Conservation (phyloP, 1,140 invertebrate species). For the Anastrepha ludens region DNA sequence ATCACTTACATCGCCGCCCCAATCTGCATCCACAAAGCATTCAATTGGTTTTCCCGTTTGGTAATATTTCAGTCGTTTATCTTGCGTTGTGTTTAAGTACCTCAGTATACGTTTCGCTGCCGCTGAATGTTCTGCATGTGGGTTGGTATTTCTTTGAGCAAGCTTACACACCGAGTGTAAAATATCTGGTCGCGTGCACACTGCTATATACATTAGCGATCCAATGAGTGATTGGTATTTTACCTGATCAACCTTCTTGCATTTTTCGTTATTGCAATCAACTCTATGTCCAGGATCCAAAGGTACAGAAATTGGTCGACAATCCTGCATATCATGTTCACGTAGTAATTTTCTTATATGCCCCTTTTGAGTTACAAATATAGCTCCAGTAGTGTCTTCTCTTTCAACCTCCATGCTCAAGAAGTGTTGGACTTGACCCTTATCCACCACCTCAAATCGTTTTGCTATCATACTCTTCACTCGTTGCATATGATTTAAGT, state of each 20-base stretch:
- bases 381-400: constrained; percentile 53
- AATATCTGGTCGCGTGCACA: constrained; percentile 54
- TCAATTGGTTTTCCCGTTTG: neutral
- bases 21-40: neutral
- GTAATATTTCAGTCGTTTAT: constrained; percentile 12
- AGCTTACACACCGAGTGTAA: constrained; percentile 38
- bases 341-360: constrained; percentile 57
- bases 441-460: constrained; percentile 64
- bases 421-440: constrained; percentile 61
- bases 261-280: constrained; percentile 34
- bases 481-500: neutral
- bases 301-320: constrained; percentile 5
- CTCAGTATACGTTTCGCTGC: constrained; percentile 55
- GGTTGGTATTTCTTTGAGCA: constrained; percentile 21
- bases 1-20: constrained; percentile 17
- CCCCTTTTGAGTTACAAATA: constrained; percentile 42
- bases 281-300: constrained; percentile 33
- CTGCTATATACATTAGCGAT: constrained; percentile 50
- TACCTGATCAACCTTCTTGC: constrained; percentile 1
- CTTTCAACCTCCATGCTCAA: constrained; percentile 67
- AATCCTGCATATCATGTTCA: constrained; percentile 43
- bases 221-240: constrained; percentile 53
- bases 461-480: constrained; percentile 39
- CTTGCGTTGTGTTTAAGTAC: constrained; percentile 52
- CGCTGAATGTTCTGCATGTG: constrained; percentile 34